Percentiles rank a stretch among this genome's conserved stretches.
These are phyloP conservation scores for Drosophila quadrilineata DNA, from an alignment of 1,140 invertebrate species.

Conservation along the genomic window DNA sequence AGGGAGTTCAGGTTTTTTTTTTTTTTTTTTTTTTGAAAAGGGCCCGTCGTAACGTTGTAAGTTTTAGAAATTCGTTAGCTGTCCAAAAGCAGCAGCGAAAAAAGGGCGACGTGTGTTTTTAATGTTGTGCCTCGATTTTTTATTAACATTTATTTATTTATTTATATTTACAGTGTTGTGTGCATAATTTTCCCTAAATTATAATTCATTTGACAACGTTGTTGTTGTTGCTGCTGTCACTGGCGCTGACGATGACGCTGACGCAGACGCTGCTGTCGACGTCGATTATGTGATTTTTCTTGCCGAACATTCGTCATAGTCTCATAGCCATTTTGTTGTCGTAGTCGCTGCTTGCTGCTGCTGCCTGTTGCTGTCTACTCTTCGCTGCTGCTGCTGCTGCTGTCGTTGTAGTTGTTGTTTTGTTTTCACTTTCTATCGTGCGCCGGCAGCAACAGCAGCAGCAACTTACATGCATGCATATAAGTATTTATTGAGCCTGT, in stretches of 20 bases:
- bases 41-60: not conserved
- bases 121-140: constrained; percentile 55
- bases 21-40: constrained; percentile 4
- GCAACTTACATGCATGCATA: constrained; percentile 75
- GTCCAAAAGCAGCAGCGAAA: not conserved
- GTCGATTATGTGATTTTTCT: constrained; percentile 77
- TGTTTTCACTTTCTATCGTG: constrained; percentile 78
- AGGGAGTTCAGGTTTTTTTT: too few relatives aligned
- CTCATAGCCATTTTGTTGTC: constrained; percentile 75
- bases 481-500: constrained; percentile 46
- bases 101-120: constrained; percentile 8
- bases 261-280: constrained; percentile 31
- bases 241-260: not conserved
- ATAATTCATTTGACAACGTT: constrained; percentile 61
- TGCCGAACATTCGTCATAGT: constrained; percentile 62
- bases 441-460: constrained; percentile 52
- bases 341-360: constrained; percentile 54
- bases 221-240: constrained; percentile 19
- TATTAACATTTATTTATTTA: constrained; percentile 63
- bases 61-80: constrained; percentile 43
- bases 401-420: constrained; percentile 59
- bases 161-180: constrained; percentile 65
- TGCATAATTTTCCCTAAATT: constrained; percentile 80
- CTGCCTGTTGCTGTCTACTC: too few relatives aligned
- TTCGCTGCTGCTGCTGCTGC: constrained; percentile 20